These are phyloP conservation scores for Pelmatolapia mariae DNA, from an alignment of 2,113 vertebrate species.

Conservation along the genomic window DNA sequence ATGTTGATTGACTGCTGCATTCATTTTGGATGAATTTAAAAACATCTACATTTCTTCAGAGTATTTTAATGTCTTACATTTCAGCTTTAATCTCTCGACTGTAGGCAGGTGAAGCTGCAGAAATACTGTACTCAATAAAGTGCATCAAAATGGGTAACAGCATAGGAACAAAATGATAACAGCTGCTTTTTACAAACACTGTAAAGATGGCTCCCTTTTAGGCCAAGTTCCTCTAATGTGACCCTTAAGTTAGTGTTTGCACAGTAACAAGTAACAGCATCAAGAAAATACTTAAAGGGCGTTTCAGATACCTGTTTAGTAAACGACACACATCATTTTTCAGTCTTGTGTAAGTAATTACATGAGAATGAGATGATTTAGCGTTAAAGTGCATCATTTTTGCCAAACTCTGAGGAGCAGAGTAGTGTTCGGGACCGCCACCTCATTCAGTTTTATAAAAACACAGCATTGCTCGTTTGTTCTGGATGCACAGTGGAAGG, in stretches of 20 bases:
- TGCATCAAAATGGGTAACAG: conserved; percentile 44
- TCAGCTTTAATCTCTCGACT: background rate
- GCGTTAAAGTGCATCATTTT: background rate
- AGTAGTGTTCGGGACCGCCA: background rate
- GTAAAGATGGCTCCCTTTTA: conserved; percentile 10
- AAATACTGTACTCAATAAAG: conserved; percentile 52
- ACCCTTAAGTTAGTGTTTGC: background rate
- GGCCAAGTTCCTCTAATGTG: background rate
- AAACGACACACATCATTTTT: background rate
- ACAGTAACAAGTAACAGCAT: conserved; percentile 15
- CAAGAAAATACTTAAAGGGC: conserved; percentile 43
- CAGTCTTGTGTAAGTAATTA: background rate
- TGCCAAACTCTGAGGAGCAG: background rate
- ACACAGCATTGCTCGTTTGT: background rate
- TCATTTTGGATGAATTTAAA: background rate
- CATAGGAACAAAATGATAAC: conserved; percentile 1
- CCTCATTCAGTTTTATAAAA: background rate
- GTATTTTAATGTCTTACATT: background rate
- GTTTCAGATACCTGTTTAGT: conserved; percentile 6
- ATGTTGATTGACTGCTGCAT: background rate
- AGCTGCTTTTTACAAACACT: background rate
- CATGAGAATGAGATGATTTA: background rate
- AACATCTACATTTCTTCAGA: background rate
- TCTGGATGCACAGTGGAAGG: background rate
- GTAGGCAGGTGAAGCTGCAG: background rate